Evolutionary conservation across 1,140 invertebrate species (phyloP), one percentile per base, ranked within the genome.

Genomic region (Achroia grisella): DNA sequence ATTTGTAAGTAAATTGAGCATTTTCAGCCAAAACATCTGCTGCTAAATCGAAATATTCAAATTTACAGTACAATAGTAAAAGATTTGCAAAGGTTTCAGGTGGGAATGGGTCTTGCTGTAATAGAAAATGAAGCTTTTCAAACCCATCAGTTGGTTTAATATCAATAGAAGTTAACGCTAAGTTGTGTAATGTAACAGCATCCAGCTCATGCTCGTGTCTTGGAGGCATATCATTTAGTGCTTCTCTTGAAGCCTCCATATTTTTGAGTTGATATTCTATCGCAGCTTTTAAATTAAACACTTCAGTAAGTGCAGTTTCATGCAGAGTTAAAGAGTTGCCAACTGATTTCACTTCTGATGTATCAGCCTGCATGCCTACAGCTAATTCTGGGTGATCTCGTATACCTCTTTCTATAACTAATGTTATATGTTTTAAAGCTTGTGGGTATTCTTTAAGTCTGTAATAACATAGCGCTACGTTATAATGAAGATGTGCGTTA

Each of bases 11-110:
- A 29, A 99, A 90, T 85, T 99, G 95, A 27, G 96, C 94, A 87
- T 99, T 98, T 88, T 99, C 98, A 10, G 98, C 98, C 44, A 99
- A 85, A 40, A 99, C 95, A 88, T 99, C 98, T 2, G 98, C 98
- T 9, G 98, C 98, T 32, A 99, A 86, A 84, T 99, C 98, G 78
- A 95, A 99, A 69, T 98, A 97, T 85, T 98, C 97, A 86, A 98
- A 97, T 86, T 98, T 98, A 70, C 95, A 98, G 75, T 99, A 99
- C 0, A 99, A 88, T 1, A 99, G 87, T 10, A 99, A 86, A 9
- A 99, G 88, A 87, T 99, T 99, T 1, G 96, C 93, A 86, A 99
- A 99, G 0, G 98, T 98, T 89, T 99, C 98, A 11, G 95, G 94
- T 32, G 98, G 98, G 79, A 98, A 99, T 8, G 95, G 94, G 78